Base-by-base conservation (phyloP, 2,888 invertebrate genomes). In the Gymnoscelis rufifasciata region DNA sequence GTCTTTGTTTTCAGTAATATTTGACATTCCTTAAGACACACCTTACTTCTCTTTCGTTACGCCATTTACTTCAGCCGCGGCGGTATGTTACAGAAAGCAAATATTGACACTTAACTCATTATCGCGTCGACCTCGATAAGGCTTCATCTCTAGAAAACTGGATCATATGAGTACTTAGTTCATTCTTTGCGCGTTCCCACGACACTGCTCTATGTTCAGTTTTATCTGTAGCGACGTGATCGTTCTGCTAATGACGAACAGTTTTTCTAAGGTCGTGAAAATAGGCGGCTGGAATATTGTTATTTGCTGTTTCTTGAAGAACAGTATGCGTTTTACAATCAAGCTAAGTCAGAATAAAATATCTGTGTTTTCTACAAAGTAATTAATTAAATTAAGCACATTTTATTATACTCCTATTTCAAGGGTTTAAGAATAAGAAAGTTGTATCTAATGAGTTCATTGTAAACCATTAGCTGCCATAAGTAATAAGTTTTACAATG, bases 101-200 rank as follows among this genome's bases (percentile, higher is more conserved):
- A 83, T 82, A 83, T 84, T 82, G 78, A 83, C 78, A 71, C 63
- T 67, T 65, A 66, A 69, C 65, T 76, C 70, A 79, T 78, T 82
- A 83, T 84, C 80, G 67, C 65, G 60, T 52, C 74, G 79, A 75
- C 83, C 82, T 78, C 81, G 79, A 83, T 86, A 76, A 77, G 71
- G 71, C 71, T 74, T 63, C 74, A 76, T 78, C 77, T 77, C 64
- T 77, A 78, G 82, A 80, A 84, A 87, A 86, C 82, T 84, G 78
- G 83, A 80, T 82, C 81, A 76, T 71, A 71, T 66, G 65, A 74
- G 69, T 64, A 50, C 38, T 68, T 63, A 57, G 38, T 38, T 76
- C 67, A 84, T 84, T 84, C 78, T 81, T 78, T 59, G 52, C 52
- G 52, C 56, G 71, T 87, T 88, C 87, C 82, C 87, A 88, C 86